Evolutionary conservation across 1,140 invertebrate genomes (phyloP), one percentile per base, ranked within the genome.

Genomic region (Drosophila willistoni): DNA sequence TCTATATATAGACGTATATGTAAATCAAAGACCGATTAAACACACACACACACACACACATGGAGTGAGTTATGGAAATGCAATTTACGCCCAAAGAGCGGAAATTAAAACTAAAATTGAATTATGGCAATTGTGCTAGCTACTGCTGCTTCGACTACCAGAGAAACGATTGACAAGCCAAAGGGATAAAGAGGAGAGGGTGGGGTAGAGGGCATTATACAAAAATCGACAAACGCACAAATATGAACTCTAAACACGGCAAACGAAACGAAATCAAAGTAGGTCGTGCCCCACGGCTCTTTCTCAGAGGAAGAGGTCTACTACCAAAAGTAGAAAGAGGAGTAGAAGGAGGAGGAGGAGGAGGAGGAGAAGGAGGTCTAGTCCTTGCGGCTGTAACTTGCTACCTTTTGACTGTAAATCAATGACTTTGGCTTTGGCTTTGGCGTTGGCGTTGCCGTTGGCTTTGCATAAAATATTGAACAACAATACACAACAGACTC

Each of bases 81-180:
- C 74, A 89, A 89, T 89, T 84, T 81, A 81, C 71, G 68, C 67
- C 84, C 69, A 78, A 51, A 78, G 67, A 89, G 67, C 84, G 84
- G 84, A 89, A 89, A 89, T 89, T 89, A 89, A 89, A 89, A 84
- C 84, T 89, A 89, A 89, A 89, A 89, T 89, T 89, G 84, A 89
- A 89, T 89, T 89, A 89, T 89, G 84, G 73, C 64, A 77, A 79
- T 77, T 79, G 79, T 79, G 64, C 71, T 63, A 29, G 29, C 29
- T 29, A 29, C 25, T 29, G 25, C 55, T 22, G 17, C 17, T 51
- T 17, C 17, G 22, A 9, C 17, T 51, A 51, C 17, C 44, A 51
- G 44, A 51, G 22, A 19, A 51, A 22, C 44, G 44, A 51, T 51
- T 51, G 44, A 51, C 44, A 17, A 17, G 14, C 44, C 9, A 47